phyloP scores from a whole-genome alignment of 2,113 vertebrate genomes.

The Archocentrus centrarchus region DNA sequence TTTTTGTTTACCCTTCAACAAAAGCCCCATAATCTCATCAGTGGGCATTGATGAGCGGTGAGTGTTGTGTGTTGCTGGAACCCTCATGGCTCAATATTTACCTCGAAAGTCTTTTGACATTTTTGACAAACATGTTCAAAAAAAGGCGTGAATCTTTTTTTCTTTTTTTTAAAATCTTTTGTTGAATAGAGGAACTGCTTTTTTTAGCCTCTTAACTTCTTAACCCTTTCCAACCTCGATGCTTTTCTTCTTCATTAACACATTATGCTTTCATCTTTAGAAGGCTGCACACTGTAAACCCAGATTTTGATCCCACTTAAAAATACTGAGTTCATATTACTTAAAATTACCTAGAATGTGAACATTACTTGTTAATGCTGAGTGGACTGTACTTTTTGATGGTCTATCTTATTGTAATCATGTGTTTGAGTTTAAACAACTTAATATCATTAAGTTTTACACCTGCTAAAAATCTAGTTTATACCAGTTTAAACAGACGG shows the following conservation, averaged over 20 bases:
- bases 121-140: background rate
- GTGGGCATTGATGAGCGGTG: background rate
- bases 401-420: no score
- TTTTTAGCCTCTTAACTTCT: background rate
- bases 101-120: slow-evolving; percentile 7
- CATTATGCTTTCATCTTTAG: background rate
- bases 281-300: background rate
- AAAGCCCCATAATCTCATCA: slow-evolving; percentile 3
- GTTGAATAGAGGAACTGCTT: background rate
- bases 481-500: no score
- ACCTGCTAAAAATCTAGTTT: no score
- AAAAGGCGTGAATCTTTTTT: background rate
- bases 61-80: slow-evolving; percentile 20
- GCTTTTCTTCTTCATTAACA: no score
- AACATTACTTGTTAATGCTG: no score
- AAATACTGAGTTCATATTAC: no score
- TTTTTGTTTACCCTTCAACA: slow-evolving; percentile 26
- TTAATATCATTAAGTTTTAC: no score
- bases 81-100: slow-evolving; percentile 41
- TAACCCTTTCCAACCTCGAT: background rate
- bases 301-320: no score
- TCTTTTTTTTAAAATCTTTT: background rate
- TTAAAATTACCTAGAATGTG: no score
- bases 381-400: no score
- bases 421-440: no score